Conservation (phyloP, 35 echinoderm and acorn worm genomes). For the Diadema setosum region DNA sequence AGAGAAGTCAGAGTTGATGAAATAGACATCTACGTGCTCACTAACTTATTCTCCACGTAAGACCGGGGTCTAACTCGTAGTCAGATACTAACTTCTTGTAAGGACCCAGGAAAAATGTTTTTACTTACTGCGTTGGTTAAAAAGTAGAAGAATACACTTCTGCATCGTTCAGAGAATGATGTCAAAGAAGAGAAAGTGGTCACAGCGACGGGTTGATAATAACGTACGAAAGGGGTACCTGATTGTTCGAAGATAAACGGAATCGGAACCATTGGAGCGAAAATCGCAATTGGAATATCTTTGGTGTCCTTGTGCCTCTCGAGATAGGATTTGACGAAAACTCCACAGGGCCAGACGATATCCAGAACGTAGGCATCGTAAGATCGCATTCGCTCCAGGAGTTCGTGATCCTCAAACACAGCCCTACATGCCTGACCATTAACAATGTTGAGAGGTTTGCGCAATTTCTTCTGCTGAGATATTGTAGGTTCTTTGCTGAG, state of each 20-base stretch:
- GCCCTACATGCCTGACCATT: not conserved
- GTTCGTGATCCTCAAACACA: not conserved
- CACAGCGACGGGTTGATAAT: not conserved
- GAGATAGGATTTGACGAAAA: not conserved
- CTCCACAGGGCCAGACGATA: not conserved
- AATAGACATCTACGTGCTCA: not conserved
- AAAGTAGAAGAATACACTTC: not conserved
- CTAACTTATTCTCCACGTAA: not conserved
- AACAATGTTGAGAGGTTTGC: not conserved
- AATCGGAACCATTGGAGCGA: not conserved
- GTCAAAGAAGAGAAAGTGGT: not conserved
- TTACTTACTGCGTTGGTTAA: no score
- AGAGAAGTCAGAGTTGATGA: slow-evolving; percentile 40
- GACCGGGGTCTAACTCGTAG: not conserved
- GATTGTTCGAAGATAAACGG: not conserved
- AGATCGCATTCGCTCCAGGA: not conserved
- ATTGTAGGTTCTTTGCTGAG: not conserved
- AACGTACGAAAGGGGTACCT: not conserved
- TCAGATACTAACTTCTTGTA: not conserved
- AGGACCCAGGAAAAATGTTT: not conserved
- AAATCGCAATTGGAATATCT: not conserved
- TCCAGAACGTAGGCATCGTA: not conserved
- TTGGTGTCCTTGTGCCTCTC: not conserved
- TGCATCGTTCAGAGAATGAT: not conserved
- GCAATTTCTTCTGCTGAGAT: not conserved